Percentiles rank a stretch among this genome's conserved stretches.
Conservation (phyloP, 2,888 invertebrate genomes). For the Pollenia griseotomentosa region DNA sequence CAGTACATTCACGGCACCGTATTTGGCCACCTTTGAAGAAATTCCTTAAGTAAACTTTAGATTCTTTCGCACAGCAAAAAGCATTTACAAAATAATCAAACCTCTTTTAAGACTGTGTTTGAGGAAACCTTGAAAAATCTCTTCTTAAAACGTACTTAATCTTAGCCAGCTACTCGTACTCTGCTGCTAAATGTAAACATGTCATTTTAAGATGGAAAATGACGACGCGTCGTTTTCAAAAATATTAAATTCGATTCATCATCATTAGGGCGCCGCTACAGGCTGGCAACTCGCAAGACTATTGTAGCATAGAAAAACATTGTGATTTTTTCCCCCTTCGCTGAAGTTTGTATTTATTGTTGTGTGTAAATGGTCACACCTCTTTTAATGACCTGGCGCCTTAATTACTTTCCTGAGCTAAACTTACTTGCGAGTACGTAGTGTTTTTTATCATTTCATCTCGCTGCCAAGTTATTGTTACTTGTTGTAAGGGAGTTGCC, state of each 20-base stretch:
- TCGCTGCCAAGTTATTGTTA: constrained; percentile 23
- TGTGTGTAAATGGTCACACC: constrained; percentile 73
- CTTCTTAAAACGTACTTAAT: constrained; percentile 31
- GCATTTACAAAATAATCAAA: too few relatives aligned
- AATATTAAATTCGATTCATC: constrained; percentile 69
- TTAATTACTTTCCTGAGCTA: constrained; percentile 67
- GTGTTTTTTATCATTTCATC: constrained; percentile 28
- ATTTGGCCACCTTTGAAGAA: constrained; percentile 51
- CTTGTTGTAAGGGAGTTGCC: constrained; percentile 19
- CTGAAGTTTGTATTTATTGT: constrained; percentile 46
- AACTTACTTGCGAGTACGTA: constrained; percentile 14
- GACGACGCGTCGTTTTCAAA: constrained; percentile 48
- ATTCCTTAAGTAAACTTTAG: constrained; percentile 21
- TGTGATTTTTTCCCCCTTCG: constrained; percentile 57
- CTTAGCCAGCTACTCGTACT: constrained; percentile 51
- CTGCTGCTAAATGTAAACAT: constrained; percentile 39
- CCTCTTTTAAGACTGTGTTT: background rate
- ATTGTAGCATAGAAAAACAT: constrained; percentile 21
- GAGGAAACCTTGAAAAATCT: constrained; percentile 56
- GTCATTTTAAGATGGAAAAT: constrained; percentile 40
- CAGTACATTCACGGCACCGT: background rate
- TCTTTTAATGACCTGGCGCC: constrained; percentile 74
- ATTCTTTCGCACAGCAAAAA: background rate
- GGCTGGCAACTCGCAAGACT: constrained; percentile 59
- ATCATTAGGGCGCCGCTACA: constrained; percentile 71